Evolutionary conservation across 2,888 invertebrate species (phyloP), one percentile per base, ranked within the genome.

Genomic region (Catocala nupta): DNA sequence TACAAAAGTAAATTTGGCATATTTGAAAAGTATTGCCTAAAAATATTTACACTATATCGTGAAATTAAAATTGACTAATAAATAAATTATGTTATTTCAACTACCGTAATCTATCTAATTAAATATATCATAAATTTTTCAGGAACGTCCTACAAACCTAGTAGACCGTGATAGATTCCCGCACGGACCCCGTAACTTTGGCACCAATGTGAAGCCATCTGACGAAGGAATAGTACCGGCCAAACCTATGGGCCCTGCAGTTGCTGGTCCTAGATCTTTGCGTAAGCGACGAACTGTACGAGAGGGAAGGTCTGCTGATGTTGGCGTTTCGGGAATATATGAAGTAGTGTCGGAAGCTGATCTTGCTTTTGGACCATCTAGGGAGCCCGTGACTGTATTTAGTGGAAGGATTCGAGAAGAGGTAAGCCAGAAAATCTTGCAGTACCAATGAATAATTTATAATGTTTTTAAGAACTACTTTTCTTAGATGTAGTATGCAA

Each of bases 291-390:
- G 96, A 54, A 94, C 95, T 44, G 95, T 97, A 5, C 95, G 97
- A 11, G 97, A 97, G 82, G 96, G 95, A 1, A 95, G 97, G 56
- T 97, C 97, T 69, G 97, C 98, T 2, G 98, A 98, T 83, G 97
- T 98, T 0, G 98, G 98, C 6, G 98, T 98, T 1, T 97, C 97
- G 71, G 97, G 98, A 0, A 95, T 98, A 25, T 98, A 98, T 88
- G 98, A 98, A 75, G 98, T 98, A 52, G 98, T 98, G 62, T 98
- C 98, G 5, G 98, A 98, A 88, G 98, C 98, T 1, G 98, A 98
- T 88, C 92, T 98, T 47, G 98, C 97, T 44, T 98, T 98, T 88
- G 97, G 97, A 76, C 98, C 98, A 0, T 97, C 98, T 78, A 95
- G 95, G 76, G 98, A 98, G 87, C 96, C 97, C 0, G 97, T 98